Base-by-base conservation (phyloP, 2,113 vertebrate genomes). In the Anolis sagrei region DNA sequence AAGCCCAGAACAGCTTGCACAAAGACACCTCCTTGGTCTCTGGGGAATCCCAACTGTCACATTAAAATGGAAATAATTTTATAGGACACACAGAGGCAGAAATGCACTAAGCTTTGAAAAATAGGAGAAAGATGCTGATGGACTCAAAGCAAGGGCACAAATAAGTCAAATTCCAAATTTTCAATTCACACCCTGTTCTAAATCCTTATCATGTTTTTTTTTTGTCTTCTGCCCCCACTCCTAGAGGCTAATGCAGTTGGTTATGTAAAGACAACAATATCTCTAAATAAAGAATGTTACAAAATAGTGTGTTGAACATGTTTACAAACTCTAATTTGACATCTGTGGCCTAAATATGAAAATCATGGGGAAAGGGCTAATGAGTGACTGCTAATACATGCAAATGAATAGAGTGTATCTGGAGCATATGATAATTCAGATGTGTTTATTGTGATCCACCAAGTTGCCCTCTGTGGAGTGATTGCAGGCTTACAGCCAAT, bases 281-380 rank as follows among this genome's bases (percentile, higher is more conserved):
- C 13, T 78, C 76, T 76, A 44, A 49, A 76, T 76, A 75, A 82
- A 78, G 48, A 70, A 25, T 58, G n/a, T 7, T 72, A 11, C 48
- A 70, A 70, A 78, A 79, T 61, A 44, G 58, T 23, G 14, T 39
- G 27, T 51, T 18, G n/a, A 36, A 27, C 21, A 25, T 82, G 36
- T 79, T 85, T 34, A 70, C 16, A 78, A 23, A 79, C 66, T 39
- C 39, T 61, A 21, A 44, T 79, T n/a, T 79, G 66, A 32, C 49
- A 70, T 79, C 27, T 72, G 54, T 58, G 66, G 64, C 27, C 1
- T 72, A 39, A 44, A 79, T 18, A 25, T 61, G 32, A 85, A 85
- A 79, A 78, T 61, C 21, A 72, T n/a, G 72, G 54, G 27, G 32
- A 72, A 82, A 32, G 34, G 68, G 80, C 79, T 72, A 73, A 69